These are phyloP conservation scores for Drosophila tani DNA, from an alignment of 1,140 invertebrate species.

Conservation along the genomic window DNA sequence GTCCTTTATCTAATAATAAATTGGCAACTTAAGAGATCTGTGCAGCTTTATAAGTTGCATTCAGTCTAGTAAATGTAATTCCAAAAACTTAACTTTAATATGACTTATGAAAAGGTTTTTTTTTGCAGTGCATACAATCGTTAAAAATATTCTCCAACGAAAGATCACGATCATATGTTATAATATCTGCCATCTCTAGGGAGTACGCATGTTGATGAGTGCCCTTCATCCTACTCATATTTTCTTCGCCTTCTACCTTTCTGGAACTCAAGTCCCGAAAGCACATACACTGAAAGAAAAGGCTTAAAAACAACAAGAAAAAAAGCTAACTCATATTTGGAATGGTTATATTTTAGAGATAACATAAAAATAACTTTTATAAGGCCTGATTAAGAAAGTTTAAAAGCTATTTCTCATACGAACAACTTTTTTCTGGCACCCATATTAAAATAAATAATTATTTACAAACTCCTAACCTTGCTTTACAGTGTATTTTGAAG, in stretches of 20 bases:
- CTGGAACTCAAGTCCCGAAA: background rate
- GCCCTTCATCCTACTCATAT: background rate
- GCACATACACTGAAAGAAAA: background rate
- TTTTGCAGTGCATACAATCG: too few relatives aligned
- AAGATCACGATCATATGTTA: background rate
- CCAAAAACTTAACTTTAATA: too few relatives aligned
- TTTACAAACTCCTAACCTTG: background rate
- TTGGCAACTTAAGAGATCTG: too few relatives aligned
- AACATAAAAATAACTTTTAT: too few relatives aligned
- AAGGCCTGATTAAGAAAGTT: too few relatives aligned
- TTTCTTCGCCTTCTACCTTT: background rate
- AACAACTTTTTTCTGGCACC: background rate
- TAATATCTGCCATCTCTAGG: background rate
- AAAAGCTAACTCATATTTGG: background rate
- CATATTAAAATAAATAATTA: too few relatives aligned
- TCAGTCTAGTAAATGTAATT: too few relatives aligned
- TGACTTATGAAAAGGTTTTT: too few relatives aligned
- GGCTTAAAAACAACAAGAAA: background rate
- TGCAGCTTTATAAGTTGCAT: too few relatives aligned
- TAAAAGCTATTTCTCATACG: too few relatives aligned
- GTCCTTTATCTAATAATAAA: too few relatives aligned
- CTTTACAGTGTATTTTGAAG: conserved; percentile 21
- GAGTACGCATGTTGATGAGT: background rate
- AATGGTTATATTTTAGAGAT: background rate
- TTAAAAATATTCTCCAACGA: too few relatives aligned